A percentile compares a stretch with the other conserved stretches of the same genome.
phyloP scores from a whole-genome alignment of 2,888 invertebrate genomes.

The Athalia rosae region DNA sequence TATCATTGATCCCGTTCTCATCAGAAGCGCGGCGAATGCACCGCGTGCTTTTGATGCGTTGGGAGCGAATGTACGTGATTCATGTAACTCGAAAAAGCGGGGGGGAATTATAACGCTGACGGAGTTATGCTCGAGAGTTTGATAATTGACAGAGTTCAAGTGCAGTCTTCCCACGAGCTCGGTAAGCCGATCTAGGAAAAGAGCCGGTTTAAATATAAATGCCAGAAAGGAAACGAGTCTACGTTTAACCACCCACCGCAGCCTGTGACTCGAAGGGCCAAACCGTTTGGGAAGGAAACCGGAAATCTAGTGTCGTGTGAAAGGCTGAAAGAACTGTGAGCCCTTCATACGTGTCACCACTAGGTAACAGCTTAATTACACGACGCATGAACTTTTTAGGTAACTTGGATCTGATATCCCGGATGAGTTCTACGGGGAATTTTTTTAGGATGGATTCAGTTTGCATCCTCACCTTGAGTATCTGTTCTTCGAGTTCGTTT shows the following conservation, averaged over 20 bases:
- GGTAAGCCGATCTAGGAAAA: constrained; percentile 38
- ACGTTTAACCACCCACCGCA: constrained; percentile 27
- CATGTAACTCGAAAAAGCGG: background rate
- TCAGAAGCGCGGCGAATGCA: no score
- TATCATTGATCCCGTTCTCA: no score
- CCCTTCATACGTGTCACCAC: constrained; percentile 21
- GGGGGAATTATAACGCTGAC: background rate
- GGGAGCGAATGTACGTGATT: no score
- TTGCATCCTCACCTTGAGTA: constrained; percentile 74
- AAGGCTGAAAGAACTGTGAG: constrained; percentile 42
- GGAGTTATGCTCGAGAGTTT: constrained; percentile 8
- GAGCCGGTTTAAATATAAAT: constrained; percentile 49
- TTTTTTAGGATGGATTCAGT: background rate
- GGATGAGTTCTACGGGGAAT: background rate
- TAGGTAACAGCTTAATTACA: constrained; percentile 38
- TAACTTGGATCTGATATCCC: background rate
- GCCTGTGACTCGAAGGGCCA: background rate
- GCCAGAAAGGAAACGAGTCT: constrained; percentile 32
- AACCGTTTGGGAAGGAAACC: constrained; percentile 40
- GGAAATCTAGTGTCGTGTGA: constrained; percentile 43
- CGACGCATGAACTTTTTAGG: constrained; percentile 17
- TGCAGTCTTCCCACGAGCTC: constrained; percentile 30
- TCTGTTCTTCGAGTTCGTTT: constrained; percentile 75
- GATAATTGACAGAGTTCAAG: constrained; percentile 19
- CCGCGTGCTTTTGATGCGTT: no score